Conservation (phyloP, 2,113 vertebrate species). For the Argyrosomus japonicus region DNA sequence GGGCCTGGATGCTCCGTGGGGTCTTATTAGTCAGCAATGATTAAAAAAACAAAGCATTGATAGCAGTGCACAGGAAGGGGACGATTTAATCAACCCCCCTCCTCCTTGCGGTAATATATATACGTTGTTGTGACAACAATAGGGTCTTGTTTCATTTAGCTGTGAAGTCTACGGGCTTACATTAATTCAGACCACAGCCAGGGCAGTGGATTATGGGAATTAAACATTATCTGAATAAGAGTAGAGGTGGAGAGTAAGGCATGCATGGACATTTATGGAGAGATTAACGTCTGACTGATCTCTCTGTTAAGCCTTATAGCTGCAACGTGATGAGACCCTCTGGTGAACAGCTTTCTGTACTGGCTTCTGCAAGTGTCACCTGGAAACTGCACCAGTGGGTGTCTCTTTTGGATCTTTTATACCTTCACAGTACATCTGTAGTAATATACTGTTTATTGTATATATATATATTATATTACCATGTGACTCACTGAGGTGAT, state of each 20-base stretch:
- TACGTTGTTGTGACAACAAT: conserved; percentile 70
- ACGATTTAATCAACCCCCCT: conserved; percentile 52
- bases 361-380: conserved; percentile 4
- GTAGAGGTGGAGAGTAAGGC: conserved; percentile 65
- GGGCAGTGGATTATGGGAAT: conserved; percentile 78
- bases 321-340: conserved; percentile 54
- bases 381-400: background rate
- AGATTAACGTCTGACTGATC: conserved; percentile 70
- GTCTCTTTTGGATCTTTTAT: background rate
- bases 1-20: conserved; percentile 73
- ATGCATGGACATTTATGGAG: conserved; percentile 58
- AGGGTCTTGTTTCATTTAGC: conserved; percentile 68
- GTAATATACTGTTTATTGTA: background rate
- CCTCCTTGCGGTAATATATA: conserved; percentile 20
- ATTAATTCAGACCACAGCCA: conserved; percentile 78
- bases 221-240: conserved; percentile 80
- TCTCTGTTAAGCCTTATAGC: conserved; percentile 58
- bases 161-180: conserved; percentile 72
- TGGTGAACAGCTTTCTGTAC: conserved; percentile 60
- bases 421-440: background rate
- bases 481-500: background rate
- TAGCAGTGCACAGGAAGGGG: conserved; percentile 59
- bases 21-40: conserved; percentile 82
- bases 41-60: conserved; percentile 85
- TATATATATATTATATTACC: background rate